Base-by-base conservation (phyloP, 2,888 invertebrate genomes). In the Volucella bombylans region DNA sequence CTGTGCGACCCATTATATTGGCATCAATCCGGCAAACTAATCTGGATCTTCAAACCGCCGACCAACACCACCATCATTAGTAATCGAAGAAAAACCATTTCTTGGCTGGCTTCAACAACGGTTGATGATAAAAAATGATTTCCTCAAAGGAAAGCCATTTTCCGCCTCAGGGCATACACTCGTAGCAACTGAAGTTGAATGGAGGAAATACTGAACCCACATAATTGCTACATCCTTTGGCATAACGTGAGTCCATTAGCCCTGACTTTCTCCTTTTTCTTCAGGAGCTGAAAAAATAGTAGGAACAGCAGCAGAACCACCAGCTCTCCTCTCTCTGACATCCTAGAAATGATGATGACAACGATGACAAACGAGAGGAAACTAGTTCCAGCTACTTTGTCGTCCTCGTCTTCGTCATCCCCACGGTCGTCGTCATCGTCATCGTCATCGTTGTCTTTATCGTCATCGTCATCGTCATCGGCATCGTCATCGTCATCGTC, bases 171-270 rank as follows among this genome's bases (percentile, higher is more conserved):
- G 80, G 59, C 73, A 73, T 74, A 54, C 55, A 31, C 62, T 14
- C 38, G n/a, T 31, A 31, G 31, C 31, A 31, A 31, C 31, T 31
- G 65, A 50, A 76, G 67, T 62, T 57, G 83, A 81, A 77, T 67
- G 68, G 74, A 18, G 68, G 64, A 72, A 52, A 69, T 77, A 81
- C 50, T 68, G 72, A 81, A 77, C 76, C 85, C 85, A 81, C 81
- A 85, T 81, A 85, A 85, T 81, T 85, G 85, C 85, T 76, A 85
- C 81, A 81, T 85, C 85, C 81, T 81, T 81, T 68, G 76, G 76
- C 15, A 85, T 81, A 81, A 85, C 81, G 67, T 85, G 68, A 71
- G 85, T 80, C 85, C 85, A 85, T 85, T 85, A 85, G 76, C 55
- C 6, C 64, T 72, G 74, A 50, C 41, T 43, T 41, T 81, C 55